phyloP scores from a whole-genome alignment of 2,113 vertebrate species.

The Emydocephalus ijimae region DNA sequence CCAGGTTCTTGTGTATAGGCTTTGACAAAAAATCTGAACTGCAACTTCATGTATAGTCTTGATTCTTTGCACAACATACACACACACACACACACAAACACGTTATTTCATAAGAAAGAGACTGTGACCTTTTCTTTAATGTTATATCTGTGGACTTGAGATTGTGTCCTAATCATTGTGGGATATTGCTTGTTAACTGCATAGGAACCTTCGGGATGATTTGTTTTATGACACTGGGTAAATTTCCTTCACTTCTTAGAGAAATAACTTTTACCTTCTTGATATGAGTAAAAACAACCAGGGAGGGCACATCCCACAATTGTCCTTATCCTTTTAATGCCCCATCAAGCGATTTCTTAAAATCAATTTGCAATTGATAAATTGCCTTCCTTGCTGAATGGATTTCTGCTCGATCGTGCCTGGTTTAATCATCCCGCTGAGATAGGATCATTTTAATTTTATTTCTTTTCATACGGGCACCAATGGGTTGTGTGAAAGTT shows the following conservation, averaged over 20 bases:
- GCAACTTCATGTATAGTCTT: too few species aligned
- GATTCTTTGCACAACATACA: too few species aligned
- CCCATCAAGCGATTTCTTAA: neutral
- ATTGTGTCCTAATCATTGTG: too few species aligned
- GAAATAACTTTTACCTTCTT: neutral
- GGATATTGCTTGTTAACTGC: neutral
- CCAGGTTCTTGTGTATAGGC: too few species aligned
- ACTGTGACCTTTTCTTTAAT: neutral
- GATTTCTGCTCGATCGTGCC: neutral
- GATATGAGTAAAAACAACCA: neutral
- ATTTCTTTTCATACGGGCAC: neutral
- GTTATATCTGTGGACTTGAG: conserved; percentile 9
- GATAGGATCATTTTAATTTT: neutral
- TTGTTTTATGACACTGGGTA: neutral
- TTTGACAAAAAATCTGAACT: too few species aligned
- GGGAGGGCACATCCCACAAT: neutral
- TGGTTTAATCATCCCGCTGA: neutral
- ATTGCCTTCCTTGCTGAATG: neutral
- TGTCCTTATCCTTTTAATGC: neutral
- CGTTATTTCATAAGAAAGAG: neutral
- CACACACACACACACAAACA: too few species aligned
- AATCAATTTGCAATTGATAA: neutral
- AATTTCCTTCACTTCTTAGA: neutral
- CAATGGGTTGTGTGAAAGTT: neutral
- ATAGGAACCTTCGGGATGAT: neutral